Conservation (phyloP, 2,888 invertebrate species). For the Actias luna region DNA sequence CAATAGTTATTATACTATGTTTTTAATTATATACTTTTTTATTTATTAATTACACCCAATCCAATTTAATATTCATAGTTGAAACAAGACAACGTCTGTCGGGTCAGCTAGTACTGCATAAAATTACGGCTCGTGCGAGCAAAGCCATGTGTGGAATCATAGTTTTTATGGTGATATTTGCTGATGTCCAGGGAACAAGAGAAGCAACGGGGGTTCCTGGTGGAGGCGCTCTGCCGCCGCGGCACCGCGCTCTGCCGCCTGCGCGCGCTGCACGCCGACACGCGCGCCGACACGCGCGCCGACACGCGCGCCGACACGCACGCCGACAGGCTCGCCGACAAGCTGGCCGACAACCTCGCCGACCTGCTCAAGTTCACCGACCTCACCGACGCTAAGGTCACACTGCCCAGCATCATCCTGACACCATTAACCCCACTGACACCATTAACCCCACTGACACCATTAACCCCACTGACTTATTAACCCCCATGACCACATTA, state of each 20-base stretch:
- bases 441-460: not conserved
- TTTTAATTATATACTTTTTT: too few relatives aligned
- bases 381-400: slow-evolving; percentile 64
- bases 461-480: not conserved
- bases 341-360: slow-evolving; percentile 48
- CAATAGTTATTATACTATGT: too few relatives aligned
- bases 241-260: slow-evolving; percentile 88
- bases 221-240: slow-evolving; percentile 90
- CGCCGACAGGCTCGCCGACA: slow-evolving; percentile 82
- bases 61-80: too few relatives aligned
- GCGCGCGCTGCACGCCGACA: slow-evolving; percentile 62
- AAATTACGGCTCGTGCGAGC: too few relatives aligned
- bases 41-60: too few relatives aligned
- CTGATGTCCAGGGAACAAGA: slow-evolving; percentile 86
- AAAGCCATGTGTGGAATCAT: too few relatives aligned
- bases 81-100: too few relatives aligned
- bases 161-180: not conserved
- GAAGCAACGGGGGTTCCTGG: slow-evolving; percentile 88
- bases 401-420: not conserved
- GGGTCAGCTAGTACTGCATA: too few relatives aligned
- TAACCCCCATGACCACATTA: not conserved
- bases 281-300: slow-evolving; percentile 80
- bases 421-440: not conserved
- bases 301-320: slow-evolving; percentile 82
- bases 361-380: slow-evolving; percentile 92